Evolutionary conservation across 1,140 invertebrate species (phyloP).

Genomic region (Archivesica marissinica): DNA sequence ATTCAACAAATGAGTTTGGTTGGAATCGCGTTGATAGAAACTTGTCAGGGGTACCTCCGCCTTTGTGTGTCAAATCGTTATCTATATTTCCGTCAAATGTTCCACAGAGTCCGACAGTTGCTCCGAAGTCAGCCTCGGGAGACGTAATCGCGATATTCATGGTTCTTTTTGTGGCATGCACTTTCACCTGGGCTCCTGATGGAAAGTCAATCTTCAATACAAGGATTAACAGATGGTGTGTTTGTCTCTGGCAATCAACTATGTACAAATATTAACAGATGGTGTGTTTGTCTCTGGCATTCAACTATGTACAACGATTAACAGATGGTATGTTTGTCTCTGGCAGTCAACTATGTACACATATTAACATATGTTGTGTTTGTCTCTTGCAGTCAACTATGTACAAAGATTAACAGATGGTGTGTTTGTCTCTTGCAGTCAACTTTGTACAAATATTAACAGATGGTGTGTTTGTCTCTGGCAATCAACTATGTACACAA

Average conservation of each 20-base stretch:
- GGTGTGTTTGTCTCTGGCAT: background rate
- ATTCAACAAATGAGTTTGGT: background rate
- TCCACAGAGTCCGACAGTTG: conserved; percentile 14
- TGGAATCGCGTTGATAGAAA: background rate
- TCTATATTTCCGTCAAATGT: conserved; percentile 17
- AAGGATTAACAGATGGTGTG: no score
- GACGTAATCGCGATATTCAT: background rate
- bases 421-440: no score
- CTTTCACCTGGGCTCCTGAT: conserved; percentile 25
- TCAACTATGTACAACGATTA: background rate
- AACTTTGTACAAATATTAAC: background rate
- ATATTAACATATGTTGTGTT: background rate
- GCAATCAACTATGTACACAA: background rate
- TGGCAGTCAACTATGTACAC: background rate
- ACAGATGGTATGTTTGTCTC: no score
- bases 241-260: no score
- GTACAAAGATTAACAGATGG: background rate
- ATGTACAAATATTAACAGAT: no score
- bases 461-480: no score
- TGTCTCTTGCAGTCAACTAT: background rate
- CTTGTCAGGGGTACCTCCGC: background rate
- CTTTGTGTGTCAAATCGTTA: conserved; percentile 10
- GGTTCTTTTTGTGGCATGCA: background rate
- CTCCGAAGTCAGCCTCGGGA: background rate
- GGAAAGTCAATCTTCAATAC: conserved; percentile 33